Conservation (phyloP, 2,797 vertebrate species). For the Sciurus vulgaris region DNA sequence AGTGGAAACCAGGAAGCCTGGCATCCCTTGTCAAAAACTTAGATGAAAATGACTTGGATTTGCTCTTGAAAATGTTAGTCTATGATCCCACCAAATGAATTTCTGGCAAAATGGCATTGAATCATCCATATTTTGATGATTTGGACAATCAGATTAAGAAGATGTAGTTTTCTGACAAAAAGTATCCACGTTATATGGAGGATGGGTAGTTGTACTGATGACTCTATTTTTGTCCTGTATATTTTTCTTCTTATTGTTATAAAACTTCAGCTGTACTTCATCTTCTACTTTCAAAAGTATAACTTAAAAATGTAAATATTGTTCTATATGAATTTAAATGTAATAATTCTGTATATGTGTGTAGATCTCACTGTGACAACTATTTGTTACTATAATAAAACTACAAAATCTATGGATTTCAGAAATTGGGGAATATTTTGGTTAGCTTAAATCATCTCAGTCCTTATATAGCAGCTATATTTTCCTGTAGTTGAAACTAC, state of each 20-base stretch:
- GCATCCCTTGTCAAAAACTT: too few species aligned
- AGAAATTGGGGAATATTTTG: constrained; percentile 15
- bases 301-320: constrained; percentile 87
- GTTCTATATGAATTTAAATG: constrained; percentile 85
- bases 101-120: too few species aligned
- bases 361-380: constrained; percentile 66
- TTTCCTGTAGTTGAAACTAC: constrained; percentile 34
- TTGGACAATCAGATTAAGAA: constrained; percentile 71
- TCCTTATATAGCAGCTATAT: neutral
- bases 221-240: constrained; percentile 80
- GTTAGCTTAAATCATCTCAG: constrained; percentile 37
- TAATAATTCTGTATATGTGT: constrained; percentile 81
- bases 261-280: constrained; percentile 81
- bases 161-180: constrained; percentile 83
- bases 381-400: constrained; percentile 87
- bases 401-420: constrained; percentile 80
- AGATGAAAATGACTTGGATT: too few species aligned
- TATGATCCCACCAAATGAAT: too few species aligned
- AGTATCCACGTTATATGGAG: constrained; percentile 46
- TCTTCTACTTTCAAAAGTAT: constrained; percentile 82
- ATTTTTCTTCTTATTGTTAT: constrained; percentile 81
- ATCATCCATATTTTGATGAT: too few species aligned
- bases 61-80: too few species aligned
- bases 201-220: constrained; percentile 68
- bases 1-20: too few species aligned